Base-by-base conservation (phyloP, 2,113 vertebrate genomes). In the Lasiurus borealis region DNA sequence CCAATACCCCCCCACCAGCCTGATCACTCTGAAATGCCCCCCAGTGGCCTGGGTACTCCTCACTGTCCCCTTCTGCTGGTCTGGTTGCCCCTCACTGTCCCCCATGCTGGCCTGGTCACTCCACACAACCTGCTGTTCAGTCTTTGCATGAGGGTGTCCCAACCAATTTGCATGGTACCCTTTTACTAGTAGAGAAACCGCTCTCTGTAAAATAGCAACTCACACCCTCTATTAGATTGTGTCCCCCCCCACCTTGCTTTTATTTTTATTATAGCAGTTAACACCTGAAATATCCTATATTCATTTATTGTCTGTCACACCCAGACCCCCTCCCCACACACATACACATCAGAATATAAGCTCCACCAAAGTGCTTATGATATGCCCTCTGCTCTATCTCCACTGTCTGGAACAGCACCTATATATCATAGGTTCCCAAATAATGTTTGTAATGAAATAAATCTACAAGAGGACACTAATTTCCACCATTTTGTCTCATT, bases 371-470 rank as follows among this genome's bases (percentile, higher is more conserved):
- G 44, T 77, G 83, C 64, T 69, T 75, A 76, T 50, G 50, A 62
- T 52, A 48, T 95, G 13, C 77, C 88, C 48, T 78, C 25, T 44
- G 34, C 15, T 93, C 2, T 90, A 57, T 88, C 34, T 36, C 78
- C 31, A 54, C 3, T 85, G 8, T 40, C 48, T 88, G 54, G 13
- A 93, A 40, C 13, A 88, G 18, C 75, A 59, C 14, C 31, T 83
- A 29, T 2, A 59, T 10, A 54, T 86, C 50, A 44, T 18, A 86
- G 19, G 1, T 78, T 77, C 34, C 23, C 62, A 71, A 46, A 15
- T 21, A 91, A 14, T 78, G 68, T 85, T 84, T 92, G 4, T 90
- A 59, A 84, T 75, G 69, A 91, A 62, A 46, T 91, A 85, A 88
- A 81, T 68, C 29, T 80, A 71, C 31, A 80, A 69, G 6, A 69